phyloP scores from a whole-genome alignment of 2,113 vertebrate species.

The Anthoscopus minutus region DNA sequence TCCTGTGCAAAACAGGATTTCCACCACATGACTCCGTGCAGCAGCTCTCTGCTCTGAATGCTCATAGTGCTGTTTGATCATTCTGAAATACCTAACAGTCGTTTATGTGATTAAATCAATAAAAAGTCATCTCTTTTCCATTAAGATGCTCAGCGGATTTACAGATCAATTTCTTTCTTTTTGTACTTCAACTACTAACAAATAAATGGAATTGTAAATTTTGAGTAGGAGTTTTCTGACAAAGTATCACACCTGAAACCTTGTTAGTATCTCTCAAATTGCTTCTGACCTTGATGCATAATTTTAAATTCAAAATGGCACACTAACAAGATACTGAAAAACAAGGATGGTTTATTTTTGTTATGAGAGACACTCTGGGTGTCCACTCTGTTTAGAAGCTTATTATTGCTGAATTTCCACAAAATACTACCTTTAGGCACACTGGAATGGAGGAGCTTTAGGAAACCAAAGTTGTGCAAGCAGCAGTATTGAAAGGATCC shows the following conservation, averaged over 20 bases:
- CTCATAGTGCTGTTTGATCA: background rate
- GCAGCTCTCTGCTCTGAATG: background rate
- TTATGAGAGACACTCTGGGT: background rate
- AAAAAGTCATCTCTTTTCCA: conserved; percentile 20
- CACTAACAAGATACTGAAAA: background rate
- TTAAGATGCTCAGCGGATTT: conserved; percentile 6
- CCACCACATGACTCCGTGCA: background rate
- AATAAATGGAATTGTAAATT: conserved; percentile 28
- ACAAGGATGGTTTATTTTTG: background rate
- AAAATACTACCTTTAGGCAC: background rate
- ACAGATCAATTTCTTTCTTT: conserved; percentile 12
- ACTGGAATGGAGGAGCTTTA: background rate
- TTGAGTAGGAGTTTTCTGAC: background rate
- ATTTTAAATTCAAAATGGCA: conserved; percentile 21
- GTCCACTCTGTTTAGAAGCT: background rate
- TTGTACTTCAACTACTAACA: background rate
- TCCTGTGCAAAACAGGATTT: background rate
- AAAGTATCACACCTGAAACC: background rate
- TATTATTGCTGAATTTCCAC: background rate
- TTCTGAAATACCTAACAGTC: conserved; percentile 11
- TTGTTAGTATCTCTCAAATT: background rate
- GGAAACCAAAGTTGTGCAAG: background rate
- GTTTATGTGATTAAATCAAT: conserved; percentile 18
- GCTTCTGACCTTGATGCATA: background rate
- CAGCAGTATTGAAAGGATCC: background rate